These are phyloP conservation scores for Piscicola geometra DNA, from an alignment of 2,888 invertebrate genomes.

Conservation along the genomic window DNA sequence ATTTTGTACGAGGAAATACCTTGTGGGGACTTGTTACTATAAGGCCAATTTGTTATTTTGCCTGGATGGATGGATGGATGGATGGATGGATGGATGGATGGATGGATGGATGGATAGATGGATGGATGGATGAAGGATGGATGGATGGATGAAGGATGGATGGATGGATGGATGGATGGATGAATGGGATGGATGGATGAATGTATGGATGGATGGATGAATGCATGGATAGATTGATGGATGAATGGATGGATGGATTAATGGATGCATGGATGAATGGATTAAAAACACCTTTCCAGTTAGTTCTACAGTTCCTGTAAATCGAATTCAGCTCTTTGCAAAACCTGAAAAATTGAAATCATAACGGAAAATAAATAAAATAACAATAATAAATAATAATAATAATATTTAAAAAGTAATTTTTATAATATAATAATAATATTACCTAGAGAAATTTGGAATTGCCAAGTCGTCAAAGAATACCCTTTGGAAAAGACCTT, in stretches of 20 bases:
- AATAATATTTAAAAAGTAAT: too few relatives aligned
- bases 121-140: too few relatives aligned
- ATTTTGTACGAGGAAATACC: too few relatives aligned
- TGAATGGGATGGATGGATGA: too few relatives aligned
- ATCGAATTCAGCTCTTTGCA: conserved; percentile 26
- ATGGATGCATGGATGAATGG: conserved; percentile 1
- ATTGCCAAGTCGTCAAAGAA: conserved; percentile 23
- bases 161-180: background rate
- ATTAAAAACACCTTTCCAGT: background rate
- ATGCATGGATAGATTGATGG: background rate
- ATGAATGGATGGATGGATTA: background rate
- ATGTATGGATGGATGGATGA: background rate
- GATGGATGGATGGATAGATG: too few relatives aligned
- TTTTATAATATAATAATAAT: too few relatives aligned
- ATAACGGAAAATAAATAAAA: too few relatives aligned
- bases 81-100: too few relatives aligned
- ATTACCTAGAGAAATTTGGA: conserved; percentile 20
- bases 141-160: background rate
- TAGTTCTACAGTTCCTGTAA: conserved; percentile 28
- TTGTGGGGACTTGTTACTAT: too few relatives aligned
- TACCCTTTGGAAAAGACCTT: conserved; percentile 10
- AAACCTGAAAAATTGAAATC: conserved; percentile 1
- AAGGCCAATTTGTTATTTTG: too few relatives aligned
- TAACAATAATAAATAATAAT: too few relatives aligned
- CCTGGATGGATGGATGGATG: too few relatives aligned